Percentiles rank a stretch among this genome's conserved stretches.
Evolutionary conservation across 2,113 vertebrate species (phyloP).

Genomic region (Lepus europaeus): DNA sequence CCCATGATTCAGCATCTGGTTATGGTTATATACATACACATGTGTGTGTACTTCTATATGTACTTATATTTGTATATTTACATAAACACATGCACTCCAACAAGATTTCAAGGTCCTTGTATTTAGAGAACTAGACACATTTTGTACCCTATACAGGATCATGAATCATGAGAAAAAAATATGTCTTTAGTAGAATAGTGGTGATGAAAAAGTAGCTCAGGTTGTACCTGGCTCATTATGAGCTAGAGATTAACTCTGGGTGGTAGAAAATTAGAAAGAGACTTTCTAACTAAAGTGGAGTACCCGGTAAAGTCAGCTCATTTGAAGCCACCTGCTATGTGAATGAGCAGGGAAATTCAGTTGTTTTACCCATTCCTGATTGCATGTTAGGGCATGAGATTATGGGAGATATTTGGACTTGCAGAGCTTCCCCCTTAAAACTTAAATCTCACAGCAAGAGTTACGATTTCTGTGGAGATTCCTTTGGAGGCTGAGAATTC

Average conservation of each 20-base stretch:
- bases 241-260: conserved; percentile 14
- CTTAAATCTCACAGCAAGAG: not conserved
- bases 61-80: not conserved
- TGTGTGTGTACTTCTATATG: too few relatives aligned
- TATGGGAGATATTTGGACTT: not conserved
- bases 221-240: conserved; percentile 39
- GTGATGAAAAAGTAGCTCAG: not conserved
- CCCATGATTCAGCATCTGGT: too few relatives aligned
- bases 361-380: not conserved
- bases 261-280: conserved; percentile 13
- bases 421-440: not conserved
- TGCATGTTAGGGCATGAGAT: not conserved
- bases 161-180: not conserved
- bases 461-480: not conserved
- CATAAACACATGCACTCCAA: not conserved
- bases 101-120: not conserved
- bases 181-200: not conserved
- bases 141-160: not conserved
- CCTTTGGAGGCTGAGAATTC: not conserved
- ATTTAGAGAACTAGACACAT: not conserved
- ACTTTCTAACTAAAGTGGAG: not conserved
- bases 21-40: not conserved
- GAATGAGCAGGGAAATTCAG: not conserved
- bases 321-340: not conserved
- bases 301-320: conserved; percentile 9